Base-by-base conservation (phyloP, 1,140 invertebrate genomes). In the Drosophila subpulchrella region DNA sequence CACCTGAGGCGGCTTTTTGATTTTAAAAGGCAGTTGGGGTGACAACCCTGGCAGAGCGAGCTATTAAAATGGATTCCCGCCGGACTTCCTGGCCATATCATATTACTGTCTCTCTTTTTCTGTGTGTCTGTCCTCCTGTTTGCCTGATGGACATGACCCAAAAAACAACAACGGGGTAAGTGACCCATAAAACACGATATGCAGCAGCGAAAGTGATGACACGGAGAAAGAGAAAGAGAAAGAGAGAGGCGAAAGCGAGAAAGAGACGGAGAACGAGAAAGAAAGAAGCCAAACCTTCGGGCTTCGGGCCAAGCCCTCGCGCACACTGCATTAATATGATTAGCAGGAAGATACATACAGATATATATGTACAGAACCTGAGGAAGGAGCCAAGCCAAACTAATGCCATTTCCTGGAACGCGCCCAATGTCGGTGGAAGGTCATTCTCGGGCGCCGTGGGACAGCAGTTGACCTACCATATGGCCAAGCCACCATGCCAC, bases 51-150 rank as follows among this genome's bases (percentile, higher is more conserved):
- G 15, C 20, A 53, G 54, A 63, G 63, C 58, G 20, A 62, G 65
- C 84, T 90, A 84, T 84, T 89, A 90, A 89, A 89, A 90, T 89
- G 81, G 81, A 89, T 89, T 89, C 84, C 81, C 84, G 74, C 85
- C 84, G 84, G 84, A 89, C 84, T 84, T 89, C 84, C 84, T 89
- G 85, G 72, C 62, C 81, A 78, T 89, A 90, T 89, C 83, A 78
- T 72, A 81, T 89, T 89, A 34, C 32, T 10, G 8, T 17, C 57
- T 36, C 13, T 42, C 30, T 7, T n/a, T n/a, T 6, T 8, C 42
- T 20, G 48, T 20, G 32, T 60, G 20, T 17, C 41, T 62, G 41
- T 65, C 32, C 42, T 36, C 5, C 39, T 20, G 41, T 62, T 39
- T 83, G 79, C 66, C 80, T 66, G 84, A 86, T 88, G 83, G 79